These are phyloP conservation scores for Crotalus tigris DNA, from an alignment of 2,113 vertebrate genomes.

Conservation along the genomic window DNA sequence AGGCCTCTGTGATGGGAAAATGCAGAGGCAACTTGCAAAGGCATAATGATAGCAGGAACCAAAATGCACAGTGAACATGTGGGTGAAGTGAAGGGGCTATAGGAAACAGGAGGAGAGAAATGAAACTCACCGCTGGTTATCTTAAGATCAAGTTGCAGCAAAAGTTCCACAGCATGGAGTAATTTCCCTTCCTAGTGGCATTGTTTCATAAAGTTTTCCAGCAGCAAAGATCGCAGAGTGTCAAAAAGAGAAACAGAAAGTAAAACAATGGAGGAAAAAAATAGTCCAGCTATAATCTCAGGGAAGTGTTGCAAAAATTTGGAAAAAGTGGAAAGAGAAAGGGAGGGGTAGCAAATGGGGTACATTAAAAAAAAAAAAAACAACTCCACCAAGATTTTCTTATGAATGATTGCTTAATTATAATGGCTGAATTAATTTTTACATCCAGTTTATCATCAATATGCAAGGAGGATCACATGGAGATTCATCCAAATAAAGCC, in stretches of 20 bases:
- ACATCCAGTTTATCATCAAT: background rate
- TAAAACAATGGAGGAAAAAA: background rate
- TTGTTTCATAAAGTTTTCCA: conserved; percentile 11
- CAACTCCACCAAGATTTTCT: background rate
- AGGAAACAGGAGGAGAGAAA: background rate
- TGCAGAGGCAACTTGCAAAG: background rate
- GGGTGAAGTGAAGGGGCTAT: background rate
- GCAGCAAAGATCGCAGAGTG: background rate
- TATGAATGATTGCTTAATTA: background rate
- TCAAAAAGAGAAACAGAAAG: conserved; percentile 12
- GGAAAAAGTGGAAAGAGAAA: background rate
- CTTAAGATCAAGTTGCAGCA: background rate
- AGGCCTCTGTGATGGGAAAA: background rate
- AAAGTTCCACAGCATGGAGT: background rate
- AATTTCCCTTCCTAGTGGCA: background rate
- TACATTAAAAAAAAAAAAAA: background rate
- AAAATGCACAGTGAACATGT: background rate
- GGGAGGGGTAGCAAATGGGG: background rate
- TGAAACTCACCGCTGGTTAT: background rate
- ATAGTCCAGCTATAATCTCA: background rate
- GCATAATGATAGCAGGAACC: background rate
- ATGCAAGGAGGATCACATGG: background rate
- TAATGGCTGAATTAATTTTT: background rate
- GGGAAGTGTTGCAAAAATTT: background rate
- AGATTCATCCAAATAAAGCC: background rate